Conservation (phyloP, 1,140 invertebrate species). For the Drosophila micromelanica region DNA sequence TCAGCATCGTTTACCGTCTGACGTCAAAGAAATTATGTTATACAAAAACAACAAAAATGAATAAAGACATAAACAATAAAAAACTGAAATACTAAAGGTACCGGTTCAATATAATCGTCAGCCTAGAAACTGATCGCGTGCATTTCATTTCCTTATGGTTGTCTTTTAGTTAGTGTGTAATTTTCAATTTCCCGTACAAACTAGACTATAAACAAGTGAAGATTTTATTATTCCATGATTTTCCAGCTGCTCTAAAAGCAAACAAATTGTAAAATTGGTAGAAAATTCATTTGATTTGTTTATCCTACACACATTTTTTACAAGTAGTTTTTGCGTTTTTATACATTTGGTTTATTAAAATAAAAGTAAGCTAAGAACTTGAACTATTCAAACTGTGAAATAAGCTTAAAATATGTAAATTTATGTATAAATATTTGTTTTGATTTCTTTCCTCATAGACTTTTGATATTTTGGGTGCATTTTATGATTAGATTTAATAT, state of each 20-base stretch:
- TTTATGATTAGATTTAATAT: conserved; percentile 8
- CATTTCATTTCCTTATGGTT: conserved; percentile 31
- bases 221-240: conserved; percentile 7
- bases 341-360: conserved; percentile 19
- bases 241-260: conserved; percentile 15
- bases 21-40: conserved; percentile 58
- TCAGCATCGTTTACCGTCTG: conserved; percentile 37
- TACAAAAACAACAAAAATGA: background rate
- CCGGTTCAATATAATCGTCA: conserved; percentile 33
- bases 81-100: conserved; percentile 21
- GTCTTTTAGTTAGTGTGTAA: conserved; percentile 8
- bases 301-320: conserved; percentile 13
- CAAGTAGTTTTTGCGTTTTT: conserved; percentile 34
- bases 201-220: conserved; percentile 16
- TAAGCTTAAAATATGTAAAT: conserved; percentile 29
- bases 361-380: conserved; percentile 13
- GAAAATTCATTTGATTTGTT: conserved; percentile 14
- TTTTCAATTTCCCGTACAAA: conserved; percentile 39
- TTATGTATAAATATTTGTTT: conserved; percentile 2
- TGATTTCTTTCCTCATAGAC: background rate
- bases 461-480: background rate
- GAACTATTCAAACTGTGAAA: background rate
- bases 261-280: conserved; percentile 20
- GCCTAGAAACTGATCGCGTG: conserved; percentile 23
- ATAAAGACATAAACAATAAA: conserved; percentile 7